Evolutionary conservation across 1,140 invertebrate species (phyloP), one percentile per base, ranked within the genome.

Genomic region (Drosophila baimaii): DNA sequence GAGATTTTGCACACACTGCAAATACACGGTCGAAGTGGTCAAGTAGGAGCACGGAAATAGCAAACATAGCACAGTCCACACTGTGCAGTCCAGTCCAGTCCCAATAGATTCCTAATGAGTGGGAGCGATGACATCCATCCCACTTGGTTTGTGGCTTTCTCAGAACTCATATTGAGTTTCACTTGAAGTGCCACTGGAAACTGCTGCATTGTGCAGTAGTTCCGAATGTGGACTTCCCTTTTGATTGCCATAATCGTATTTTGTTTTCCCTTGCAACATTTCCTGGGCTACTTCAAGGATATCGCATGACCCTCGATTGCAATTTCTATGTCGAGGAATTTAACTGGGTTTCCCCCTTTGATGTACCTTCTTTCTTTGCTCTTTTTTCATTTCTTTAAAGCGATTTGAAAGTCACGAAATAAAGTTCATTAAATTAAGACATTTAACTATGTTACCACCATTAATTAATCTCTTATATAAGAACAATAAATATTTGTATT

Each of bases 71-170:
- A 13, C 17, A 51, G 47, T 13, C 47, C 47, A 31, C 56, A 13
- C 17, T 31, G 47, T 13, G 27, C 47, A 31, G 10, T 19, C n/a
- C 10, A 33, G 29, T 52, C 71, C 74, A 54, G 39, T 64, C 55
- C 39, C 71, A 72, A 62, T 66, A 77, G 75, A 65, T 70, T 83
- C 63, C 37, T 83, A 77, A 86, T 88, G 78, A 86, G 52, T 54
- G 49, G 56, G 51, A 12, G 19, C 35, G 5, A 27, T 52, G 7
- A 69, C 12, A 8, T 49, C 41, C 68, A 39, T 33, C 19, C 39
- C 65, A 47, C 51, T 64, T 54, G 35, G 46, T n/a, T 7, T 21
- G 37, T 37, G 17, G 19, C 23, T 66, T 80, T 77, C 27, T 78
- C 21, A 78, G 80, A 88, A 84, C 65, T 56, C 49, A 29, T 84